phyloP scores from a whole-genome alignment of 2,888 invertebrate species.

The Tinea pellionella region DNA sequence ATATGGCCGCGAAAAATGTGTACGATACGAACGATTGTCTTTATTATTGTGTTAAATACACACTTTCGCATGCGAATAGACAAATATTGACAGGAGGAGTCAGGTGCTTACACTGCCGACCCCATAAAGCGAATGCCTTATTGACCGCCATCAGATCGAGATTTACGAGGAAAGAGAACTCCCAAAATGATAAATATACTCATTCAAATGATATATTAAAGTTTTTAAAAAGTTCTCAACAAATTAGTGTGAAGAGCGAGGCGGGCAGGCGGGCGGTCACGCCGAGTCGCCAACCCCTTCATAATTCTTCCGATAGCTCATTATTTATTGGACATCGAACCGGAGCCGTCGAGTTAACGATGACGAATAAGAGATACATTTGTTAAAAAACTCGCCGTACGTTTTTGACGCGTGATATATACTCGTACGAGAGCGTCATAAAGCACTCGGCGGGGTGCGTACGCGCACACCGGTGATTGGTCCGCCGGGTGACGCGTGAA shows the following conservation, averaged over 20 bases:
- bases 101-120: too few relatives aligned
- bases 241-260: background rate
- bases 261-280: too few relatives aligned
- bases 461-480: conserved; percentile 52
- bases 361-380: conserved; percentile 66
- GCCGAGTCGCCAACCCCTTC: conserved; percentile 8
- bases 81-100: too few relatives aligned
- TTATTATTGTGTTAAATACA: too few relatives aligned
- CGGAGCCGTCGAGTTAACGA: conserved; percentile 36
- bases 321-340: conserved; percentile 52
- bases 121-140: too few relatives aligned
- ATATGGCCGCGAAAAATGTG: background rate
- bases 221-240: background rate
- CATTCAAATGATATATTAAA: background rate
- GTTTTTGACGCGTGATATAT: conserved; percentile 60
- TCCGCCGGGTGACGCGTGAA: conserved; percentile 32
- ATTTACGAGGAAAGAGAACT: too few relatives aligned
- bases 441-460: conserved; percentile 63
- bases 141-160: too few relatives aligned
- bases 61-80: too few relatives aligned
- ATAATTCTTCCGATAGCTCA: conserved; percentile 43
- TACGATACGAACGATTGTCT: background rate
- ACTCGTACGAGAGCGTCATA: conserved; percentile 49
- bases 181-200: background rate
- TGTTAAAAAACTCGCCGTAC: conserved; percentile 54